Percentiles rank a stretch among this genome's conserved stretches.
phyloP scores from a whole-genome alignment of 2,797 vertebrate genomes.

The Bucorvus abyssinicus region DNA sequence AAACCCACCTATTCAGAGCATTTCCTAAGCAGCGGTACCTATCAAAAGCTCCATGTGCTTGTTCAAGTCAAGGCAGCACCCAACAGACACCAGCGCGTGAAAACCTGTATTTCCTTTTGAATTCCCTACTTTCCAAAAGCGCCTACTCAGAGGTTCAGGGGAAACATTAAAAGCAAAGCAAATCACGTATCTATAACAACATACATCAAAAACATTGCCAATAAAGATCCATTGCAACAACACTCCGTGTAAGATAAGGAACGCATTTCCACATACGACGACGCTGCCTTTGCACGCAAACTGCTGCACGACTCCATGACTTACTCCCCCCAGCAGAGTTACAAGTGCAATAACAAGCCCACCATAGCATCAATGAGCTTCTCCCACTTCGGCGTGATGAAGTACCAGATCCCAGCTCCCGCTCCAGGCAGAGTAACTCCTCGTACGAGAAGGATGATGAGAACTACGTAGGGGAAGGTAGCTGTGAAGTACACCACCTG shows the following conservation, averaged over 20 bases:
- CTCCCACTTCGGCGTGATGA: conserved; percentile 98
- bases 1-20: background rate
- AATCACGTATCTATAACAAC: background rate
- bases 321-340: background rate
- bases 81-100: background rate
- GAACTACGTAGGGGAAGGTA: conserved; percentile 95
- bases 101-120: background rate
- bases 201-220: accelerated
- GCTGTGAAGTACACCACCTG: conserved; percentile 98
- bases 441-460: conserved; percentile 92
- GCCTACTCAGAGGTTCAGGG: background rate
- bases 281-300: background rate
- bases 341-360: background rate
- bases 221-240: background rate
- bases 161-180: background rate
- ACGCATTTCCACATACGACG: background rate
- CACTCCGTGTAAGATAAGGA: background rate
- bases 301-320: background rate
- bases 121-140: background rate
- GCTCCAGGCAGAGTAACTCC: conserved; percentile 95
- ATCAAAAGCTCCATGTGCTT: background rate
- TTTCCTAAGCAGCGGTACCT: background rate
- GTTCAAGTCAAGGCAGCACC: background rate
- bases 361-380: conserved; percentile 96
- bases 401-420: conserved; percentile 92